A percentile compares a stretch with the other conserved stretches of the same genome.
Conservation (phyloP, 2,888 invertebrate species). For the Anorthoa munda region DNA sequence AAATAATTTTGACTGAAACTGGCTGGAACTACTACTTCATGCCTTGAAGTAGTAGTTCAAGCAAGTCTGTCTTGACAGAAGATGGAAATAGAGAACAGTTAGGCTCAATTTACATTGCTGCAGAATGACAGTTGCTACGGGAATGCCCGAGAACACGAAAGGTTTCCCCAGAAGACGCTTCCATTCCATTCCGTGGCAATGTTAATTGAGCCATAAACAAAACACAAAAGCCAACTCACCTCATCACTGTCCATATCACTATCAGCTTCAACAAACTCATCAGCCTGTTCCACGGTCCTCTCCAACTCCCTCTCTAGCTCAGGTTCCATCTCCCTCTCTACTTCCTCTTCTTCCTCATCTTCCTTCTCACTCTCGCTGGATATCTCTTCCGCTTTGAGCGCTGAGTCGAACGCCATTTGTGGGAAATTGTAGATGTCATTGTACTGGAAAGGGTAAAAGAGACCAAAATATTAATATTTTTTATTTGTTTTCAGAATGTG, state of each 20-base stretch:
- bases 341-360: conserved; percentile 92
- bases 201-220: too few relatives aligned
- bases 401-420: conserved; percentile 98
- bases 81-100: too few relatives aligned
- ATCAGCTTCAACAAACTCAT: conserved; percentile 94
- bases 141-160: too few relatives aligned
- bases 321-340: conserved; percentile 91
- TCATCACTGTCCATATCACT: conserved; percentile 91
- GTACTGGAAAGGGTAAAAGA: conserved; percentile 92
- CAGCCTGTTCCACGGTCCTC: conserved; percentile 91
- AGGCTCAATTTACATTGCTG: too few relatives aligned
- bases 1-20: too few relatives aligned
- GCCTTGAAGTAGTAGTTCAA: too few relatives aligned
- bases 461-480: neutral
- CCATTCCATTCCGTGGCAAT: too few relatives aligned
- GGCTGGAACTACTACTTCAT: too few relatives aligned
- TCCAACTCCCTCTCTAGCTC: conserved; percentile 92
- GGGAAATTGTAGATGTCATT: conserved; percentile 99
- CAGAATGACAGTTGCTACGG: too few relatives aligned
- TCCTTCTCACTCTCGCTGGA: conserved; percentile 93
- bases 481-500: too few relatives aligned
- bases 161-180: too few relatives aligned
- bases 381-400: conserved; percentile 96
- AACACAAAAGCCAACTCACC: conserved; percentile 71
- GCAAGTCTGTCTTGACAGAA: too few relatives aligned